Evolutionary conservation across 2,797 vertebrate genomes (phyloP), one percentile per base, ranked within the genome.

Genomic region (Falco columbarius): DNA sequence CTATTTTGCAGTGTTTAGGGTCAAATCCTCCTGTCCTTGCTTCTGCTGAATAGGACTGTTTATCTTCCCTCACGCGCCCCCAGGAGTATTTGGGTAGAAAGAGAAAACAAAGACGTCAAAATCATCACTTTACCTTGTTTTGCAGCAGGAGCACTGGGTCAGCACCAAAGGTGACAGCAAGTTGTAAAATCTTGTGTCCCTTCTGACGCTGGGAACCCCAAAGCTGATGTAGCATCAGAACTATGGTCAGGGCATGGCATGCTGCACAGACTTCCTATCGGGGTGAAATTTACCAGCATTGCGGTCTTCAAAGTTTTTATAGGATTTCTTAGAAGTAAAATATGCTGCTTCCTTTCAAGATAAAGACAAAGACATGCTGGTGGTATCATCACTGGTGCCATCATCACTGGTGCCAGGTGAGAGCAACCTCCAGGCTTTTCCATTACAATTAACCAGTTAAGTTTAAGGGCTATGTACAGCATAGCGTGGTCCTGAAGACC

Each of bases 31-130:
- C 32, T 23, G 12, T 61, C 34, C 22, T 93, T 63, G 14, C 26
- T 73, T 91, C 61, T 95, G 67, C n/a, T 85, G 32, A 82, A 29
- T 52, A 40, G 30, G 18, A n/a, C 44, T 90, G 44, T 79, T 84
- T 84, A 82, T 7, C 16, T 76, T 24, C 36, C 56, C 62, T 89
- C 77, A 38, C 46, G 22, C 2, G 9, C 6, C 14, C 56, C 40
- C 17, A 51, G 44, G 32, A 95, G 4, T 34, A 52, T 66, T 85
- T 89, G 36, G 6, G 18, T 46, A 67, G 63, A 51, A 74, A 44
- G 52, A 88, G n/a, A 86, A 89, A 85, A 82, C 34, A 38, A 86
- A 16, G 47, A 73, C 44, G 18, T 66, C 52, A 44, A 24, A 95
- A 62, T 62, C 51, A 7, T 11, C 58, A 38, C 12, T 54, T 14